A percentile compares a stretch with the other conserved stretches of the same genome.
Conservation (phyloP, 2,797 vertebrate genomes). For the Capromys pilorides region DNA sequence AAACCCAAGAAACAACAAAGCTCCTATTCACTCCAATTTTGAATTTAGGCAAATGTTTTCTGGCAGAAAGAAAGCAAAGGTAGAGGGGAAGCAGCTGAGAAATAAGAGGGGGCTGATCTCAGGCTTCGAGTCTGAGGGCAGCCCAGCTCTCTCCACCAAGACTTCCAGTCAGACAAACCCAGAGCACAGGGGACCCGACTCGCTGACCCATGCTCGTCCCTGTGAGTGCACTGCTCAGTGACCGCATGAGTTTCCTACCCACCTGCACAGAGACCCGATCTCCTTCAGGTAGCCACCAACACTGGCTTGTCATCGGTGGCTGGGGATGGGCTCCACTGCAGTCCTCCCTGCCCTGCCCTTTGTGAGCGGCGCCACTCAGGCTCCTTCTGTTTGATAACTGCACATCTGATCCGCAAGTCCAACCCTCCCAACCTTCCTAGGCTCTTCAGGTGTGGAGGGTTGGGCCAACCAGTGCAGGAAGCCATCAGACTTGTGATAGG, state of each 20-base stretch:
- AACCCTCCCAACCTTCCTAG: neutral
- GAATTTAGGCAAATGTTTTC: neutral
- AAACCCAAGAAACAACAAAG: constrained; percentile 1
- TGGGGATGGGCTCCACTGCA: neutral
- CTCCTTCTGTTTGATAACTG: no score
- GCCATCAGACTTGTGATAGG: neutral
- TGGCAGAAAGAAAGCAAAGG: neutral
- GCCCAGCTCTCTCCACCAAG: neutral
- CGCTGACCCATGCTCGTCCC: no score
- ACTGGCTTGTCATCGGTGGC: neutral
- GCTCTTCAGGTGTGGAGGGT: neutral
- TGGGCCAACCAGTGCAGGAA: neutral
- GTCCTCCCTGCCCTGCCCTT: neutral
- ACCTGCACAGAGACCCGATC: neutral
- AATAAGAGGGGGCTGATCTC: neutral
- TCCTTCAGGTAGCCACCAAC: neutral
- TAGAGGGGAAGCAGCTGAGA: neutral
- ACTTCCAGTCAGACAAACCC: neutral
- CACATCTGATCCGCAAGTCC: neutral
- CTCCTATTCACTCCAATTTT: neutral
- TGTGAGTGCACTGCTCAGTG: neutral
- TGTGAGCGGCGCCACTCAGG: neutral
- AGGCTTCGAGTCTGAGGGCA: neutral
- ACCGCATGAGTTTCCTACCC: neutral
- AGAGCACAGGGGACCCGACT: neutral